phyloP scores from a whole-genome alignment of 1,140 invertebrate genomes.

The Marisa cornuarietis region DNA sequence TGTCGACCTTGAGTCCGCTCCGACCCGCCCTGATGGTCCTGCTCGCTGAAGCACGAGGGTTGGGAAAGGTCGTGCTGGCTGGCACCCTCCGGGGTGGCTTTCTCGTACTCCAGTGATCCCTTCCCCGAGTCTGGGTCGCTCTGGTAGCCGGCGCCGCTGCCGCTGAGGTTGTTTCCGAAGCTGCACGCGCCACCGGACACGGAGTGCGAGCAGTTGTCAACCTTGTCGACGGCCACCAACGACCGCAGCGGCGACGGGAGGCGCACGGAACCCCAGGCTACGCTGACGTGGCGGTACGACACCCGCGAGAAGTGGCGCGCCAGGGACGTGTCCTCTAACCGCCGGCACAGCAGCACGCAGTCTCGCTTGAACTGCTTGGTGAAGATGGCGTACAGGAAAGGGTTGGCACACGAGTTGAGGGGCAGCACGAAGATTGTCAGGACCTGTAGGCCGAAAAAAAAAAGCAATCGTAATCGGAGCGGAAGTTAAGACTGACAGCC shows the following conservation, averaged over 20 bases:
- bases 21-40: constrained; percentile 1
- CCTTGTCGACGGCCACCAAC: constrained; percentile 40
- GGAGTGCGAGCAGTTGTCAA: constrained; percentile 38
- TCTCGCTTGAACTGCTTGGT: constrained; percentile 99
- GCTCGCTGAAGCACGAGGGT: neutral
- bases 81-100: constrained; percentile 16
- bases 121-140: constrained; percentile 27
- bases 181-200: constrained; percentile 34
- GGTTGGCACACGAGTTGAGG: constrained; percentile 95
- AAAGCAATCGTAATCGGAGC: too few species aligned
- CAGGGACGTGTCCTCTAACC: constrained; percentile 58
- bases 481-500: too few species aligned
- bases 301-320: constrained; percentile 52
- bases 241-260: constrained; percentile 41
- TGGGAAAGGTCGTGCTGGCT: constrained; percentile 5
- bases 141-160: constrained; percentile 6
- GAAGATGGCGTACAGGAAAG: constrained; percentile 94
- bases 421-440: constrained; percentile 96
- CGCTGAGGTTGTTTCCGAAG: constrained; percentile 19
- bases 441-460: constrained; percentile 60
- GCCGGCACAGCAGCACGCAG: constrained; percentile 87
- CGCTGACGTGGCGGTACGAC: constrained; percentile 38
- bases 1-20: neutral
- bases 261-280: constrained; percentile 37
- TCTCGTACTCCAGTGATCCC: constrained; percentile 30